Evolutionary conservation across 2,888 invertebrate genomes (phyloP).

Genomic region (Apotomis capreana): DNA sequence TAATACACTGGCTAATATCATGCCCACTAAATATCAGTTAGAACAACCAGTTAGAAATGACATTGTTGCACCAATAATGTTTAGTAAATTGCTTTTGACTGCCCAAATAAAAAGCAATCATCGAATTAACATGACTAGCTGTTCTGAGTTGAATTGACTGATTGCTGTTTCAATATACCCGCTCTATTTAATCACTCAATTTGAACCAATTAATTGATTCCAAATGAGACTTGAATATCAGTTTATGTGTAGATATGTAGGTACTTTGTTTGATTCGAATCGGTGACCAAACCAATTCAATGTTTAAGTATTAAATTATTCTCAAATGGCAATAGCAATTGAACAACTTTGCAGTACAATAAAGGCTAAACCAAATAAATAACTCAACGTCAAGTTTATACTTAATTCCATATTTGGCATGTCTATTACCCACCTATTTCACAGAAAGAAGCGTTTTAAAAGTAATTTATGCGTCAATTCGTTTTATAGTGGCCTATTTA

Average conservation of each 20-base stretch:
- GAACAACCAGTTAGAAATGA: not conserved
- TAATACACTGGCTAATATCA: not conserved
- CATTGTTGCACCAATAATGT: constrained; percentile 11
- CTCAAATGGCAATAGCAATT: not conserved
- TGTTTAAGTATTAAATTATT: constrained; percentile 24
- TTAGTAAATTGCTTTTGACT: constrained; percentile 40
- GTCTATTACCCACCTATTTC: constrained; percentile 25
- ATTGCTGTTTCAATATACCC: constrained; percentile 63
- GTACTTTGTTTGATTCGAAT: constrained; percentile 34
- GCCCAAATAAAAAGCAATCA: constrained; percentile 59
- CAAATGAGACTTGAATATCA: constrained; percentile 42
- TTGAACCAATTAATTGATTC: constrained; percentile 60
- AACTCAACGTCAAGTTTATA: not conserved
- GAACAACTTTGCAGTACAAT: constrained; percentile 13
- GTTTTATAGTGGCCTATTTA: constrained; percentile 37
- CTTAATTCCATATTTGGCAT: constrained; percentile 27
- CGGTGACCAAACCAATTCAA: constrained; percentile 31
- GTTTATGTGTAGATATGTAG: constrained; percentile 25
- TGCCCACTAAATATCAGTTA: not conserved
- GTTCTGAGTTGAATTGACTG: constrained; percentile 69
- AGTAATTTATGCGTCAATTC: constrained; percentile 36
- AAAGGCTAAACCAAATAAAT: constrained; percentile 20
- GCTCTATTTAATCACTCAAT: constrained; percentile 66
- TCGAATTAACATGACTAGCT: constrained; percentile 64
- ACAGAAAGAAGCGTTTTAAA: constrained; percentile 25